phyloP scores from a whole-genome alignment of 2,797 vertebrate genomes.

The Microhierax caerulescens region DNA sequence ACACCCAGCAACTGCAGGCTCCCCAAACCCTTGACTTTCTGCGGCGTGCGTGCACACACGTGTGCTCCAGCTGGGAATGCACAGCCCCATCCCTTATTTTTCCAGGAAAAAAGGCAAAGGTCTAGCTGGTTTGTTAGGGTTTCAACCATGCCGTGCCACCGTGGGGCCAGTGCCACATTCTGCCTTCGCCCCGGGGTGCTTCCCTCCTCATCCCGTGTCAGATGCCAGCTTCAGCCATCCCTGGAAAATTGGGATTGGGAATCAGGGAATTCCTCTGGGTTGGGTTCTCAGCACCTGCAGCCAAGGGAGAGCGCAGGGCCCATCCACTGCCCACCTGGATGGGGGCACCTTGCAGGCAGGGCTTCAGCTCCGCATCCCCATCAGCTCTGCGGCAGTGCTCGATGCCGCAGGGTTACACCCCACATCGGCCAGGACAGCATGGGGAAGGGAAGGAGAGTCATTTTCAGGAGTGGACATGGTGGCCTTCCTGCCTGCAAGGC shows the following conservation, averaged over 20 bases:
- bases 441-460: neutral
- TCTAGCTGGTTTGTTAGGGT: too few species aligned
- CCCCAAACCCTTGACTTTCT: accelerated
- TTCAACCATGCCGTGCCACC: accelerated
- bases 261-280: accelerated
- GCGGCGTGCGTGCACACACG: accelerated
- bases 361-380: neutral
- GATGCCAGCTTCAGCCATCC: neutral
- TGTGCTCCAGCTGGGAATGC: neutral
- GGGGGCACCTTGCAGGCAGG: neutral
- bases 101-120: neutral
- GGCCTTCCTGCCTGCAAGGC: neutral
- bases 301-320: neutral
- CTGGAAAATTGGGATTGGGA: accelerated
- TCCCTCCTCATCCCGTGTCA: accelerated
- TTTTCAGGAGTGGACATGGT: accelerated
- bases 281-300: too few species aligned
- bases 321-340: neutral
- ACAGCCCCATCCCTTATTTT: too few species aligned
- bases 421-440: accelerated
- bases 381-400: neutral
- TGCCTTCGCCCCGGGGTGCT: accelerated
- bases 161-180: accelerated
- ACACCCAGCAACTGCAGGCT: accelerated
- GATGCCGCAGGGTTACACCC: accelerated